Conservation (phyloP, 2,888 invertebrate genomes). For the Nomada flava region DNA sequence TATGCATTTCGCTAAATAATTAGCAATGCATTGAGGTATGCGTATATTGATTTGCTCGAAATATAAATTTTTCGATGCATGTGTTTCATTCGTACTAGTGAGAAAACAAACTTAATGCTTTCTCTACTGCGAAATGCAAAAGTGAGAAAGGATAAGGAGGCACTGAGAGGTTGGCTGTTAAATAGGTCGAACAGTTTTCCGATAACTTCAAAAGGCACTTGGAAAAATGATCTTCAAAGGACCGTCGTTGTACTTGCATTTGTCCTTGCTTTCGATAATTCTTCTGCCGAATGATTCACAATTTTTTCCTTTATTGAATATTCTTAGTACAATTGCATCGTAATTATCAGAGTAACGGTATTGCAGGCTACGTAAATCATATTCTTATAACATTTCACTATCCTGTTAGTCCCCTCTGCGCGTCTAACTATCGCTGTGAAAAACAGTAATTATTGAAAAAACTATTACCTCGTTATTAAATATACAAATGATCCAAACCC, state of each 20-base stretch:
- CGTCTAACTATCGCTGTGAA: too few species aligned
- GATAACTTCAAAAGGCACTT: conserved; percentile 36
- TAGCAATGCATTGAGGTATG: background rate
- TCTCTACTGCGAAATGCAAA: background rate
- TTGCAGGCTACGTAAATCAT: too few species aligned
- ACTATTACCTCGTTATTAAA: too few species aligned
- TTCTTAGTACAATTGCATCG: background rate
- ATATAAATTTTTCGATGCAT: background rate
- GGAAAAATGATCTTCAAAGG: conserved; percentile 35
- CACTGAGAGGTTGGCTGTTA: conserved; percentile 22
- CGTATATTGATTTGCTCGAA: background rate
- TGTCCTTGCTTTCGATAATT: conserved; percentile 20
- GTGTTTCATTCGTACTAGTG: background rate
- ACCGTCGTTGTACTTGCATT: conserved; percentile 21
- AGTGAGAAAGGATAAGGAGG: background rate
- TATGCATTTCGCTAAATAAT: background rate
- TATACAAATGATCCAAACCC: too few species aligned
- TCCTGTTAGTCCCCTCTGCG: too few species aligned
- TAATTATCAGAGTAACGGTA: background rate
- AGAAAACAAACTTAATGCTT: background rate
- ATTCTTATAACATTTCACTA: too few species aligned
- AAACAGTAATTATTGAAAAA: too few species aligned
- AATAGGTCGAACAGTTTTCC: conserved; percentile 23
- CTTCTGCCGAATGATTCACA: background rate
- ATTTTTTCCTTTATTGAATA: background rate